A percentile compares a stretch with the other conserved stretches of the same genome.
Conservation (phyloP, 2,888 invertebrate genomes). For the Linnaemya tessellans region DNA sequence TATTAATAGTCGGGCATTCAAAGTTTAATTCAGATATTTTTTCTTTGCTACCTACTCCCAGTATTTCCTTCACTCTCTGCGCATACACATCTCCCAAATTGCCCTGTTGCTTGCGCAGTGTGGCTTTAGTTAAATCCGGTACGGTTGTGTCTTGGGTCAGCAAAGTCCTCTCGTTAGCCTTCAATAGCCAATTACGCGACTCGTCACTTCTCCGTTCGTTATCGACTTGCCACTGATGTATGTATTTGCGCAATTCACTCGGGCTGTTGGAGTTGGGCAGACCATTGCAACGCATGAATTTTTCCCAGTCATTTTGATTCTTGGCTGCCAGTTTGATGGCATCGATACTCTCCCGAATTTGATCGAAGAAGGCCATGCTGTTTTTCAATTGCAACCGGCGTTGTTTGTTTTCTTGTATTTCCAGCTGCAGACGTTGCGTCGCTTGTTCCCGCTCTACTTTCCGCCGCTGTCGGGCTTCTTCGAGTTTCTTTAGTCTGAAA, state of each 20-base stretch:
- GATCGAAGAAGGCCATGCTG: slow-evolving; percentile 81
- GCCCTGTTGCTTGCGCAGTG: slow-evolving; percentile 80
- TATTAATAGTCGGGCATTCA: slow-evolving; percentile 50
- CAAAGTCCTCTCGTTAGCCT: slow-evolving; percentile 81
- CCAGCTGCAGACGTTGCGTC: slow-evolving; percentile 80
- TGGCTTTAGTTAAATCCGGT: slow-evolving; percentile 79
- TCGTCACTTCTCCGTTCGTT: slow-evolving; percentile 76
- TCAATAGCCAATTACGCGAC: slow-evolving; percentile 82
- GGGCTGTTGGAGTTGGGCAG: slow-evolving; percentile 82
- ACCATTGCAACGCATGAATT: slow-evolving; percentile 83
- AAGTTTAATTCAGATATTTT: not conserved
- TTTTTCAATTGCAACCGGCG: slow-evolving; percentile 81
- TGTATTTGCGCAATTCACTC: slow-evolving; percentile 82
- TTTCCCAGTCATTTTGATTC: slow-evolving; percentile 81
- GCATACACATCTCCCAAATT: slow-evolving; percentile 82
- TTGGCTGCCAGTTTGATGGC: slow-evolving; percentile 78
- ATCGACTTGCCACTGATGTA: slow-evolving; percentile 82
- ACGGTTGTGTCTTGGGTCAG: slow-evolving; percentile 81
- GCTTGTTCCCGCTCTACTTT: slow-evolving; percentile 82
- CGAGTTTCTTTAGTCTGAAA: slow-evolving; percentile 80
- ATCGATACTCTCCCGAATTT: slow-evolving; percentile 78
- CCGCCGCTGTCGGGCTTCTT: slow-evolving; percentile 82
- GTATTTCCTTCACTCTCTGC: slow-evolving; percentile 80
- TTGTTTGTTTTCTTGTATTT: slow-evolving; percentile 81
- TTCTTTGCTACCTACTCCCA: slow-evolving; percentile 78